A percentile compares a stretch with the other conserved stretches of the same genome.
Evolutionary conservation across 1,140 invertebrate species (phyloP).

Genomic region (Argopecten irradians): DNA sequence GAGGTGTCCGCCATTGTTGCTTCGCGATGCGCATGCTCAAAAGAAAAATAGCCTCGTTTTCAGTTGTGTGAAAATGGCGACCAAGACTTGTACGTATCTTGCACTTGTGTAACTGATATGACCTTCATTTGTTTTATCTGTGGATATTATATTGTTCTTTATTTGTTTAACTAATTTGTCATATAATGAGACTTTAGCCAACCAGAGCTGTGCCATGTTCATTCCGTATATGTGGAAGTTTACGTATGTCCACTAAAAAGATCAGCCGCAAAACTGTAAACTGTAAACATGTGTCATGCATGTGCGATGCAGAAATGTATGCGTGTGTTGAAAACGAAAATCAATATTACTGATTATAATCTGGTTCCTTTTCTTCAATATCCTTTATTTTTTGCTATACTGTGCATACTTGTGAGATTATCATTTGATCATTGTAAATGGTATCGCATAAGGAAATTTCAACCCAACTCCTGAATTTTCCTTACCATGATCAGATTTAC

Average conservation of each 20-base stretch:
- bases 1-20: conserved; percentile 57
- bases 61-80: conserved; percentile 38
- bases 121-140: background rate
- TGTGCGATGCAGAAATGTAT: background rate
- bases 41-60: conserved; percentile 43
- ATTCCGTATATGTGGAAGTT: background rate
- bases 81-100: conserved; percentile 42
- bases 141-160: background rate
- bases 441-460: too few species aligned
- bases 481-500: too few species aligned
- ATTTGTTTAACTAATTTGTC: background rate
- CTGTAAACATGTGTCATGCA: background rate
- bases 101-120: background rate
- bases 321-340: background rate
- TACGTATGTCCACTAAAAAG: background rate
- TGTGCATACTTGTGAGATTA: too few species aligned
- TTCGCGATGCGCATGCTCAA: conserved; percentile 45
- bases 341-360: too few species aligned
- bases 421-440: too few species aligned
- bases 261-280: background rate
- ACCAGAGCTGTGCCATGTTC: background rate
- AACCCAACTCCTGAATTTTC: too few species aligned
- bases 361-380: too few species aligned
- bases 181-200: background rate
- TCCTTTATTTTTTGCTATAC: too few species aligned